Evolutionary conservation across 2,113 vertebrate genomes (phyloP).

Genomic region (Leucopternis melanops): DNA sequence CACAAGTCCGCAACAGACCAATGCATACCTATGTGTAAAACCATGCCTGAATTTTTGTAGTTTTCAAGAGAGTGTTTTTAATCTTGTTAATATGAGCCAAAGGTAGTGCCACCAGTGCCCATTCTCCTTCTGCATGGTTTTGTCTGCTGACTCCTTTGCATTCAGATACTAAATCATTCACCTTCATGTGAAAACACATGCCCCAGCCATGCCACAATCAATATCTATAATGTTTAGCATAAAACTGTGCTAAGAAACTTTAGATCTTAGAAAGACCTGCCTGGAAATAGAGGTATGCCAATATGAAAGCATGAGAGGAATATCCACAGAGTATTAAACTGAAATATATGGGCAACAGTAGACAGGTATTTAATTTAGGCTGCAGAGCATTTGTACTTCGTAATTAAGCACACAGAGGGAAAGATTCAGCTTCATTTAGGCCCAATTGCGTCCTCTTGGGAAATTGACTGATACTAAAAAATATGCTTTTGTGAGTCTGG

Average conservation of each 20-base stretch:
- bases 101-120: too few relatives aligned
- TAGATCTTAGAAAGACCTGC: background rate
- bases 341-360: background rate
- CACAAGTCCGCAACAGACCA: too few relatives aligned
- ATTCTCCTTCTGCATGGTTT: too few relatives aligned
- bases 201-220: too few relatives aligned
- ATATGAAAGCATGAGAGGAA: background rate
- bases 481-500: background rate
- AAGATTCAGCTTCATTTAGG: background rate
- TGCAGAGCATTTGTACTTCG: background rate
- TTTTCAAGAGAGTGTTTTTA: too few relatives aligned
- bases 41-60: too few relatives aligned
- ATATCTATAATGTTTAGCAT: too few relatives aligned
- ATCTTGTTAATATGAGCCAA: too few relatives aligned
- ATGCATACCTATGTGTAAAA: too few relatives aligned
- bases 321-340: background rate
- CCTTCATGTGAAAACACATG: too few relatives aligned
- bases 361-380: background rate
- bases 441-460: background rate
- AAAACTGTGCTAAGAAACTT: background rate
- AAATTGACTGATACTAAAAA: background rate
- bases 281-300: background rate
- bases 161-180: too few relatives aligned
- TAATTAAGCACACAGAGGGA: background rate
- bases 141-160: too few relatives aligned